Evolutionary conservation across 2,113 vertebrate genomes (phyloP).

Genomic region (Elachura formosa): DNA sequence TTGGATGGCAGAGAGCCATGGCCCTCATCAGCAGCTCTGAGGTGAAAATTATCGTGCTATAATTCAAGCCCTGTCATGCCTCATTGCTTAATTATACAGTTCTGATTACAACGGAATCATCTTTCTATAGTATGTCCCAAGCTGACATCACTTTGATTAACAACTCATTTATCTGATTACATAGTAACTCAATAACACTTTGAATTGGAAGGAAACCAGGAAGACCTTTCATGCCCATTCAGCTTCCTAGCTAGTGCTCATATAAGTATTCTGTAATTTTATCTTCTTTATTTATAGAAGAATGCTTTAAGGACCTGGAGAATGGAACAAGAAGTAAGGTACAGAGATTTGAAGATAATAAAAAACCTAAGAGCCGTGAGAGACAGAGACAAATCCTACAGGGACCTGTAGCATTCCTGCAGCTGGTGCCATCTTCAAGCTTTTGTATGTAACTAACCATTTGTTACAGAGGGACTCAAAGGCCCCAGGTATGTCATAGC

Average conservation of each 20-base stretch:
- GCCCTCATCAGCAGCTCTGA: conserved; percentile 34
- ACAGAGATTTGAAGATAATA: conserved; percentile 10
- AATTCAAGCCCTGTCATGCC: conserved; percentile 63
- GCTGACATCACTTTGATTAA: conserved; percentile 68
- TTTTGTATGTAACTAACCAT: background rate
- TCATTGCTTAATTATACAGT: conserved; percentile 61
- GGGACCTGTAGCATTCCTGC: background rate
- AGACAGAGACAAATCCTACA: background rate
- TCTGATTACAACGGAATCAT: conserved; percentile 61
- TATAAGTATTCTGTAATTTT: conserved; percentile 45
- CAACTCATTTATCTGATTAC: conserved; percentile 66
- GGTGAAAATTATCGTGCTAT: conserved; percentile 48
- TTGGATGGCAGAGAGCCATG: conserved; percentile 41
- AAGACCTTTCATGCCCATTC: conserved; percentile 60
- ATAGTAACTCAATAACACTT: conserved; percentile 64
- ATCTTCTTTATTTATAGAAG: conserved; percentile 55
- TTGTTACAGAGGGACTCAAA: background rate
- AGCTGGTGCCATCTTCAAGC: background rate
- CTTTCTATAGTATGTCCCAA: conserved; percentile 63
- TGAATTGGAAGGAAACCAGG: conserved; percentile 61
- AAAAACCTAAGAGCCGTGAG: background rate
- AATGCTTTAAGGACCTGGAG: conserved; percentile 45
- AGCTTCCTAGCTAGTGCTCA: conserved; percentile 16
- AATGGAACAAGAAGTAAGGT: conserved; percentile 20
- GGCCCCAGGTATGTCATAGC: conserved; percentile 1